Percentiles rank a stretch among this genome's conserved stretches.
phyloP scores from a whole-genome alignment of 2,113 vertebrate species.

The Haliaeetus leucogaster region DNA sequence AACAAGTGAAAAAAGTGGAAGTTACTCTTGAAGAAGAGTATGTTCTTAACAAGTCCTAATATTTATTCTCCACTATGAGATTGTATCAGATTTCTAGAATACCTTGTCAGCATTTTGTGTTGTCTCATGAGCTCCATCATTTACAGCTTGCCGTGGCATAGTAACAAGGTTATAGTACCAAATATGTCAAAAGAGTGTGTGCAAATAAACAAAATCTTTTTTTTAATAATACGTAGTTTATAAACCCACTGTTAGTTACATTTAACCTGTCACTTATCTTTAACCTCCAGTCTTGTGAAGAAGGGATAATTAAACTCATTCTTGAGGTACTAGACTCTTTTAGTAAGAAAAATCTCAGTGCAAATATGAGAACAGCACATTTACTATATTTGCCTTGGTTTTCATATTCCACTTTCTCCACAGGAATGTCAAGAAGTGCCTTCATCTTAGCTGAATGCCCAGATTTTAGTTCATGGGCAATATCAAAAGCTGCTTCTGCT shows the following conservation, averaged over 20 bases:
- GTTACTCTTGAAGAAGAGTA: constrained; percentile 88
- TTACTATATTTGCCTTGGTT: not conserved
- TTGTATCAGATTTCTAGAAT: constrained; percentile 44
- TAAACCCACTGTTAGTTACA: not conserved
- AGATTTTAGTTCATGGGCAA: not conserved
- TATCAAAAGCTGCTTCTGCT: constrained; percentile 18
- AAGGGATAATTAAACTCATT: not conserved
- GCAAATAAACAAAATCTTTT: not conserved
- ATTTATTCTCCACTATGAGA: constrained; percentile 55
- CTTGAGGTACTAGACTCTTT: not conserved
- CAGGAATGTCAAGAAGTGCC: constrained; percentile 50
- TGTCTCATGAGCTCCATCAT: constrained; percentile 46
- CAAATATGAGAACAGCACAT: not conserved
- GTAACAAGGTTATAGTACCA: not conserved
- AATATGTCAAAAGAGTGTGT: constrained; percentile 4
- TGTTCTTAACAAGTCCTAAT: constrained; percentile 74
- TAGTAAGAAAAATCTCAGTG: not conserved
- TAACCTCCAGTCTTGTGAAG: not conserved
- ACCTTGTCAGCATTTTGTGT: constrained; percentile 19
- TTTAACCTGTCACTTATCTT: not conserved
- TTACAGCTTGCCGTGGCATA: constrained; percentile 50
- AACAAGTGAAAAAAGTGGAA: constrained; percentile 82
- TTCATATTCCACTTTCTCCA: not conserved
- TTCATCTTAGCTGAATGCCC: not conserved
- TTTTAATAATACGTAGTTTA: not conserved